Base-by-base conservation (phyloP, 2,797 vertebrate species). In the Cirrhinus molitorella region DNA sequence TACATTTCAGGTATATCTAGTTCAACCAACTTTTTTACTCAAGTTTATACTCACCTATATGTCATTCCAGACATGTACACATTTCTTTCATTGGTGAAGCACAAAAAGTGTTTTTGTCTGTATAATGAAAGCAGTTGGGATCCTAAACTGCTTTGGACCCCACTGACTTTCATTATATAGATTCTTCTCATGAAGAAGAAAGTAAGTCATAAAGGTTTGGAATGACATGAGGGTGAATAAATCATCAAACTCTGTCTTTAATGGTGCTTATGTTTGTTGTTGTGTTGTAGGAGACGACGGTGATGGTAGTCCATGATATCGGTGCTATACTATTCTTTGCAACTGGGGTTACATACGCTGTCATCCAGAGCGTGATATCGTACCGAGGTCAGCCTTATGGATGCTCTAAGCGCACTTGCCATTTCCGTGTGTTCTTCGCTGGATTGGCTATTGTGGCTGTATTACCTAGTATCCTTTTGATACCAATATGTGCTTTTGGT, bases 401-500 rank as follows among this genome's bases (percentile, higher is more conserved):
- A 81, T 94, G 94, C 83, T 95, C 94, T 14, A 76, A 81, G 1
- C 0, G 11, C 4, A 85, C 92, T 53, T 96, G 92, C 74, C 85
- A 89, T 6, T 37, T 89, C 2, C 95, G 97, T 28, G 85, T 92
- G 66, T 7, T 61, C 21, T 91, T 99, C 80, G 89, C 96, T 45
- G 0, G 65, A 1, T 11, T 98, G 17, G 95, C 96, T 23, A 66
- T 85, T 0, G 5, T 95, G 79, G 95, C 95, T 0, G 87, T 96
- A 5, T 11, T 97, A 77, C 95, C 95, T 85, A 97, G 97, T 99
- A 99, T 99, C 98, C 97, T 99, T 98, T 67, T 17, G 3, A 13
- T 16, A 55, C 68, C 57, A 71, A 28, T 21, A 9, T 16, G 4
- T 16, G 21, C 21, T 55, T 3, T 23, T 68, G 47, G 4, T 34